phyloP scores from a whole-genome alignment of 2,797 vertebrate genomes.

The Onychomys torridus region DNA sequence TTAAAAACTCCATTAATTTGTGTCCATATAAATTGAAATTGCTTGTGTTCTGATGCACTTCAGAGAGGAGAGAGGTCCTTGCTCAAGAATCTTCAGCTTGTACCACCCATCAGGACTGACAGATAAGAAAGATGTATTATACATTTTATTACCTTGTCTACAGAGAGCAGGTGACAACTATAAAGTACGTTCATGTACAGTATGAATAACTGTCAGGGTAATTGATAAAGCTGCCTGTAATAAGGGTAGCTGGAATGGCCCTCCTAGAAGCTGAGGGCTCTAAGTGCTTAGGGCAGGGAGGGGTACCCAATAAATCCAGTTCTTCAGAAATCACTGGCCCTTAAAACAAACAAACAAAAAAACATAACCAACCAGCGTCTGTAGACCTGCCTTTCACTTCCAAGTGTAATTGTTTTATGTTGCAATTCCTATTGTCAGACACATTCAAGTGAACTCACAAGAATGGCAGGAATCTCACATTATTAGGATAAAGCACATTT shows the following conservation, averaged over 20 bases:
- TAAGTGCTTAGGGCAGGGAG: conserved; percentile 55
- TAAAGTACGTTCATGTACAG: conserved; percentile 70
- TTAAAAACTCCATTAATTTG: conserved; percentile 79
- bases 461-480: conserved; percentile 71
- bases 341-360: conserved; percentile 44
- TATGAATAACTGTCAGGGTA: conserved; percentile 76
- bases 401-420: conserved; percentile 79
- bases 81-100: conserved; percentile 53
- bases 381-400: conserved; percentile 74
- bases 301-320: conserved; percentile 71
- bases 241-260: conserved; percentile 56
- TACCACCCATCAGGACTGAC: conserved; percentile 61
- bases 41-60: conserved; percentile 43
- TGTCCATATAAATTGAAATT: conserved; percentile 76
- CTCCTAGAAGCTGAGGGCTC: conserved; percentile 54
- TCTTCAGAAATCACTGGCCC: conserved; percentile 72
- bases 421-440: conserved; percentile 76
- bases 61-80: conserved; percentile 47
- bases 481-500: conserved; percentile 66
- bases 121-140: conserved; percentile 71
- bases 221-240: conserved; percentile 78
- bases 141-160: conserved; percentile 76
- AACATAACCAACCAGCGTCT: conserved; percentile 57
- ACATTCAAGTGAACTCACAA: conserved; percentile 76
- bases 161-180: conserved; percentile 64